Percentiles rank a stretch among this genome's conserved stretches.
phyloP scores from a whole-genome alignment of 1,140 invertebrate genomes.

The Thalassaphorura encarpata region DNA sequence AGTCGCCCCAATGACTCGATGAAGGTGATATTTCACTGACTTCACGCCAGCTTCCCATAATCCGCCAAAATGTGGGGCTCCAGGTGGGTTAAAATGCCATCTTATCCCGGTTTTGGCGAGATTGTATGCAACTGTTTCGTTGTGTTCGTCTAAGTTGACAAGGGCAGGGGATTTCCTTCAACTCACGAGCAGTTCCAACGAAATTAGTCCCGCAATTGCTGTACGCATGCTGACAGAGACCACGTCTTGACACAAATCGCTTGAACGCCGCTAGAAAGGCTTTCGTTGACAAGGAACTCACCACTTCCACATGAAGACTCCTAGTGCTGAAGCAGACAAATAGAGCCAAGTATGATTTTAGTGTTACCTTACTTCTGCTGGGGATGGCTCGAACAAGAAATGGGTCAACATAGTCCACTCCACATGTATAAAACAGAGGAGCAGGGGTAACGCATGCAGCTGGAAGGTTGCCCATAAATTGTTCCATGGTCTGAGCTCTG shows the following conservation, averaged over 20 bases:
- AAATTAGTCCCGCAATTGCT: constrained; percentile 39
- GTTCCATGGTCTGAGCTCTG: background rate
- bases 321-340: constrained; percentile 28
- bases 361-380: background rate
- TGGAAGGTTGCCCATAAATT: no score
- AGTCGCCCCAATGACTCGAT: constrained; percentile 25
- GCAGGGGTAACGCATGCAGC: no score
- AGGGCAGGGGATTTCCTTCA: no score
- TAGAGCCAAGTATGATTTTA: constrained; percentile 32
- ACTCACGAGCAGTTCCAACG: constrained; percentile 32
- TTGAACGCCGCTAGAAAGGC: constrained; percentile 29
- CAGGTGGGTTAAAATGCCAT: constrained; percentile 35
- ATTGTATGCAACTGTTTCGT: no score
- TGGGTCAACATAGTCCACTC: no score
- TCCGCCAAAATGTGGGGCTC: constrained; percentile 34
- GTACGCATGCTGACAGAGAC: constrained; percentile 25
- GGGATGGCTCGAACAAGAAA: no score
- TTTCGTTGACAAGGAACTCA: constrained; percentile 20
- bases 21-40: constrained; percentile 33
- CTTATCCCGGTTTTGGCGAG: constrained; percentile 14
- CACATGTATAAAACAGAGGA: no score
- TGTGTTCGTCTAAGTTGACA: no score
- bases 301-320: constrained; percentile 33
- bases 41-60: constrained; percentile 37
- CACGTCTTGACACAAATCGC: constrained; percentile 32